Evolutionary conservation across 2,888 invertebrate genomes (phyloP).

Genomic region (Autographa gamma): DNA sequence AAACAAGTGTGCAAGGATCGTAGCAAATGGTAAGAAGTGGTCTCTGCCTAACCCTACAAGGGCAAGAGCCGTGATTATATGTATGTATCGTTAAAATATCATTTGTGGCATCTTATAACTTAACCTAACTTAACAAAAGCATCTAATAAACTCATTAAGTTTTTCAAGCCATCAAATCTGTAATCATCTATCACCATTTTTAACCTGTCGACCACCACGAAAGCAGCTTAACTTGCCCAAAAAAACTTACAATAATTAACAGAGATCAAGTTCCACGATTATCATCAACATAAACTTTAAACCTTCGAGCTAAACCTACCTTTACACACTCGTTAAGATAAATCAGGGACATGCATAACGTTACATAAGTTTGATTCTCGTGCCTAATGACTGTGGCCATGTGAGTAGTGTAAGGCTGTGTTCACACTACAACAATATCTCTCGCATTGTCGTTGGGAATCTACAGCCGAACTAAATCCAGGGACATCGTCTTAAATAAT

Average conservation of each 20-base stretch:
- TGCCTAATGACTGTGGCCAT: no score
- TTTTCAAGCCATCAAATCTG: neutral
- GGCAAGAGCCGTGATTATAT: no score
- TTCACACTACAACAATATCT: no score
- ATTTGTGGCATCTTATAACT: neutral
- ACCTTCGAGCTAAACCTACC: constrained; percentile 11
- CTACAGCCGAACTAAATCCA: no score
- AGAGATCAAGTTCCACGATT: neutral
- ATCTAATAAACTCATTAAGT: neutral
- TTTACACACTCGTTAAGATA: constrained; percentile 34
- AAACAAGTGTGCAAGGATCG: no score
- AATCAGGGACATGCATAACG: constrained; percentile 29
- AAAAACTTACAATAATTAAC: neutral
- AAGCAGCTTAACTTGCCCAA: neutral
- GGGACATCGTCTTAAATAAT: no score
- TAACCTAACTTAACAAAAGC: neutral
- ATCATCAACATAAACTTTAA: neutral
- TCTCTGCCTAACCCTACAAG: no score
- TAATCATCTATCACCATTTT: neutral
- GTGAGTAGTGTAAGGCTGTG: no score
- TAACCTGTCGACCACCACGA: neutral
- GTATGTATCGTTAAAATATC: no score
- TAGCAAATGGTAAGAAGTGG: no score
- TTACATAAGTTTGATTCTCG: constrained; percentile 23
- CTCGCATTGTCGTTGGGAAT: no score